Base-by-base conservation (phyloP, 2,888 invertebrate genomes). In the Drosophila buzzatii region DNA sequence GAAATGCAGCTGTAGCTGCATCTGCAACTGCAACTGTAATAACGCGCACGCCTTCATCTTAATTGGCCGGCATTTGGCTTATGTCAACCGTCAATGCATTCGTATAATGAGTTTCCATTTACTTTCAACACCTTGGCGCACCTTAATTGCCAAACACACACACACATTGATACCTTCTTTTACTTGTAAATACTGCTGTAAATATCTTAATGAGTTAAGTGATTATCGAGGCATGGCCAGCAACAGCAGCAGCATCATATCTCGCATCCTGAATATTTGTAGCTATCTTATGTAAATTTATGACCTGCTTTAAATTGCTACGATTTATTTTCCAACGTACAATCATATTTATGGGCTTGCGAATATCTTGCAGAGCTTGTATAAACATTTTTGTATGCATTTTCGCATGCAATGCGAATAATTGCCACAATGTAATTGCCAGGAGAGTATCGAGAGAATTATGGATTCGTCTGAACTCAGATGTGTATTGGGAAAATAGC, bases 11-110 rank as follows among this genome's bases (percentile, higher is more conserved):
- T 39, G 35, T 18, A 59, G 51, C 71, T 58, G 66, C 33, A 71
- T 14, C 52, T 42, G 69, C 51, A 70, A 55, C 23, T 47, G 73
- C 61, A 76, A 20, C 45, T 55, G 67, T 52, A 79, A 78, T 76
- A 70, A 70, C 18, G 59, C 45, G 64, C 70, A 49, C 52, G 67
- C 70, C 62, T 64, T 37, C 20, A 69, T 52, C 74, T 82, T 91
- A 77, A 86, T 82, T 79, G 85, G 74, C 93, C 93, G 7, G 94
- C 95, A 53, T 94, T 94, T 91, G 94, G 67, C 93, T 94, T 80
- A 73, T 88, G 88, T 92, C 89, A 70, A 89, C 86, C 18, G 93
- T 92, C 62, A 93, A 90, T 10, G 93, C 85, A 66, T 93, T 90
- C 85, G 82, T 92, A 85, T 91, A 91, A 89, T 91, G 89, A 88